Percentiles rank a stretch among this genome's conserved stretches.
These are phyloP conservation scores for Rhabdomys dilectus DNA, from an alignment of 2,113 vertebrate genomes.

Conservation along the genomic window DNA sequence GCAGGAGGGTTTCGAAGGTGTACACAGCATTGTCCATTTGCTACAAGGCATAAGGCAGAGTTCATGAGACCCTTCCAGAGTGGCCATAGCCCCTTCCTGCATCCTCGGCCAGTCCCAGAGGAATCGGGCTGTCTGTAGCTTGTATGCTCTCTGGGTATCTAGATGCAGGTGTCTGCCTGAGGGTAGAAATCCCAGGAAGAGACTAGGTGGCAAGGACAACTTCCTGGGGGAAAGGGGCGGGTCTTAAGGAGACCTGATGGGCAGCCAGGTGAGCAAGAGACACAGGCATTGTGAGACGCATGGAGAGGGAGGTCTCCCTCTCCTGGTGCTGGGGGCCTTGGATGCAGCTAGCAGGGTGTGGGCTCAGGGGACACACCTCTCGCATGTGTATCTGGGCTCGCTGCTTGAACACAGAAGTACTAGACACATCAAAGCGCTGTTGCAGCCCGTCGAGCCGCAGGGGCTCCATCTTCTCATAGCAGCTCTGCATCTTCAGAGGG, in stretches of 20 bases:
- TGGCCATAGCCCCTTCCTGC: background rate
- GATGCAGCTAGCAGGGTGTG: accelerated
- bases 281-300: accelerated
- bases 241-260: background rate
- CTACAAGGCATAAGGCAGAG: constrained; percentile 76
- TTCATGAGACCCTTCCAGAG: background rate
- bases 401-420: constrained; percentile 94
- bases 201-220: background rate
- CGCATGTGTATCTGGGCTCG: constrained; percentile 98
- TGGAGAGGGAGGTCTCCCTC: background rate
- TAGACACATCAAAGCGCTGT: constrained; percentile 96
- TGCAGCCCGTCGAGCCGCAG: constrained; percentile 96
- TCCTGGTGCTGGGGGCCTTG: accelerated
- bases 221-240: background rate
- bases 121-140: accelerated
- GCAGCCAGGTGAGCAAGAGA: background rate
- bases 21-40: constrained; percentile 97
- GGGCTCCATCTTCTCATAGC: constrained; percentile 95
- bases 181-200: background rate
- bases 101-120: background rate
- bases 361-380: constrained; percentile 87
- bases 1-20: constrained; percentile 96
- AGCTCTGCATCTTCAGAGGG: constrained; percentile 98
- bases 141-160: background rate
- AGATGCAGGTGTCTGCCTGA: background rate